phyloP scores from a whole-genome alignment of 2,113 vertebrate species.

The Ageneiosus marmoratus region DNA sequence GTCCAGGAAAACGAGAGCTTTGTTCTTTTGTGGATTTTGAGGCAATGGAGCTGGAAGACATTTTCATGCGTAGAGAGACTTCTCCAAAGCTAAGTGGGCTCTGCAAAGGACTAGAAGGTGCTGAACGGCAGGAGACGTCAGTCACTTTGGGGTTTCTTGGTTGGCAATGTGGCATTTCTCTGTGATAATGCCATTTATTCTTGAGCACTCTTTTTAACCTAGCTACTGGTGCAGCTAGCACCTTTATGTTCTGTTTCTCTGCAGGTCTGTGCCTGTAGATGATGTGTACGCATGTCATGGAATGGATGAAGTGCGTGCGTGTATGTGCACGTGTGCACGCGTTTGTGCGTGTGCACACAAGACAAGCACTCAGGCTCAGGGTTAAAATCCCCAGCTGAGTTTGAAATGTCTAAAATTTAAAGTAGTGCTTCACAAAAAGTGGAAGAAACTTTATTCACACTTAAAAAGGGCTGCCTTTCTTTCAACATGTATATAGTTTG shows the following conservation, averaged over 20 bases:
- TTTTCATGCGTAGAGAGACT: background rate
- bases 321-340: slow-evolving; percentile 40
- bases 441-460: slow-evolving; percentile 73
- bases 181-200: slow-evolving; percentile 1
- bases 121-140: background rate
- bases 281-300: slow-evolving; percentile 50
- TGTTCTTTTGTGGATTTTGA: background rate
- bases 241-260: slow-evolving; percentile 33
- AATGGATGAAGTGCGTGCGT: background rate
- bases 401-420: slow-evolving; percentile 62
- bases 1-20: background rate
- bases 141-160: background rate
- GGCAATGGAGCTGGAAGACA: background rate
- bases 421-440: slow-evolving; percentile 74
- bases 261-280: slow-evolving; percentile 49
- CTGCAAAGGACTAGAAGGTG: background rate
- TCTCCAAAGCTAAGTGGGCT: background rate
- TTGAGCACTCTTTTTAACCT: slow-evolving; percentile 31
- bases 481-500: slow-evolving; percentile 79
- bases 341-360: slow-evolving; percentile 53
- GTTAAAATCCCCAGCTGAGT: slow-evolving; percentile 42
- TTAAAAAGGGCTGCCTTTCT: slow-evolving; percentile 89
- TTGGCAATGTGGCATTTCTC: slow-evolving; percentile 1
- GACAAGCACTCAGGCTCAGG: slow-evolving; percentile 56
- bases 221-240: slow-evolving; percentile 51